Evolutionary conservation across 2,797 vertebrate genomes (phyloP).

Genomic region (Lagodon rhomboides): DNA sequence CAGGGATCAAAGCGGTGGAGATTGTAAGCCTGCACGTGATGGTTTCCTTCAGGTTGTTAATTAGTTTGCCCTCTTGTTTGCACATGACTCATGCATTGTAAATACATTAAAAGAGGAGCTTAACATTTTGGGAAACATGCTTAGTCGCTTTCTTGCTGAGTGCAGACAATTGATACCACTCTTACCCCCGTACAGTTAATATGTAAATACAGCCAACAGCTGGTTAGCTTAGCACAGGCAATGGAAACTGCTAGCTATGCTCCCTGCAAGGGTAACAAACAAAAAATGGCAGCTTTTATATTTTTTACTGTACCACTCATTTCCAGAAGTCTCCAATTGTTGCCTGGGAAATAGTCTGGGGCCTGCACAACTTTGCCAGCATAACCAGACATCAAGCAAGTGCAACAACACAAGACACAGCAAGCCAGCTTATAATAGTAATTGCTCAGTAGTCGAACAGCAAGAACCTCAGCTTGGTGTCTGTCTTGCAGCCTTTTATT

Average conservation of each 20-base stretch:
- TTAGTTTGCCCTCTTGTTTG: slow-evolving; percentile 30
- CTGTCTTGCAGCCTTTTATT: too few relatives aligned
- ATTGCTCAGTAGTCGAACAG: too few relatives aligned
- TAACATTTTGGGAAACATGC: background rate
- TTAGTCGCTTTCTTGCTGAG: background rate
- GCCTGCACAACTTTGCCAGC: too few relatives aligned
- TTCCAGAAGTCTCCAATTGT: background rate
- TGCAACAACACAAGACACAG: too few relatives aligned
- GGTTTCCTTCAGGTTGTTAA: slow-evolving; percentile 26
- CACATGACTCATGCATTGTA: background rate
- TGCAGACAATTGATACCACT: background rate
- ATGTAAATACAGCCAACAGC: background rate
- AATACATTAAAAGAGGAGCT: background rate
- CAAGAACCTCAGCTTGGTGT: too few relatives aligned
- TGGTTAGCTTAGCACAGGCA: slow-evolving; percentile 8
- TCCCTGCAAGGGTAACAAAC: background rate
- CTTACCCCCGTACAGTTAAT: background rate
- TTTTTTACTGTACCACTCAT: background rate
- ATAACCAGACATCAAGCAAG: too few relatives aligned
- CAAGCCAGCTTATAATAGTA: too few relatives aligned
- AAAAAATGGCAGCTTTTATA: background rate
- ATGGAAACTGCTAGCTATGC: background rate
- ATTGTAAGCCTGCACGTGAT: slow-evolving; percentile 7
- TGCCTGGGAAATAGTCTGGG: background rate
- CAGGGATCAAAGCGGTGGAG: slow-evolving; percentile 29